phyloP scores from a whole-genome alignment of 2,888 invertebrate genomes.

The Atrina japonica region DNA sequence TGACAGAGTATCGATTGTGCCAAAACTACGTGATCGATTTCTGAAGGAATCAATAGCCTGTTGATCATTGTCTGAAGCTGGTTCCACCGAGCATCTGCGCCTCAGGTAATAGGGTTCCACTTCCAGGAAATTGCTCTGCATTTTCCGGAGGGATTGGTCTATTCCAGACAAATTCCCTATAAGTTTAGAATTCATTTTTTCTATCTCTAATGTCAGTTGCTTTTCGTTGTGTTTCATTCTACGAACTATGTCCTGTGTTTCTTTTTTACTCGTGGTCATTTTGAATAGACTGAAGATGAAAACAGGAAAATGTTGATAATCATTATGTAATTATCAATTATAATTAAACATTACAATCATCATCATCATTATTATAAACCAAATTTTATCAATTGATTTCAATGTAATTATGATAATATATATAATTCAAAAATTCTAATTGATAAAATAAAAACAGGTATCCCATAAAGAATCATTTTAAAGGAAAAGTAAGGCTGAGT shows the following conservation, averaged over 20 bases:
- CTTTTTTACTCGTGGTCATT: neutral
- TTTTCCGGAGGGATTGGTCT: neutral
- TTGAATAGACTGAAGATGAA: neutral
- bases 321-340: neutral
- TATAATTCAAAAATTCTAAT: no score
- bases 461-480: no score
- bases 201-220: neutral
- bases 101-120: slow-evolving; percentile 17
- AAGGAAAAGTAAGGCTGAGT: no score
- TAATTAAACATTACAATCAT: no score
- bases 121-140: neutral
- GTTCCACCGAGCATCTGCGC: slow-evolving; percentile 13
- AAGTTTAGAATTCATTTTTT: slow-evolving; percentile 9
- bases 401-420: no score
- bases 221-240: slow-evolving; percentile 9
- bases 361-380: no score
- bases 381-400: no score
- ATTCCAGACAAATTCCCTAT: slow-evolving; percentile 1
- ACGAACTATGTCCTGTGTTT: slow-evolving; percentile 2
- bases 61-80: neutral
- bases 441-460: no score
- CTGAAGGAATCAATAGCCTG: neutral
- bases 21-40: slow-evolving; percentile 8
- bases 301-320: neutral
- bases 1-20: neutral